Conservation (phyloP, 2,888 invertebrate genomes). For the Rhagonycha fulva region DNA sequence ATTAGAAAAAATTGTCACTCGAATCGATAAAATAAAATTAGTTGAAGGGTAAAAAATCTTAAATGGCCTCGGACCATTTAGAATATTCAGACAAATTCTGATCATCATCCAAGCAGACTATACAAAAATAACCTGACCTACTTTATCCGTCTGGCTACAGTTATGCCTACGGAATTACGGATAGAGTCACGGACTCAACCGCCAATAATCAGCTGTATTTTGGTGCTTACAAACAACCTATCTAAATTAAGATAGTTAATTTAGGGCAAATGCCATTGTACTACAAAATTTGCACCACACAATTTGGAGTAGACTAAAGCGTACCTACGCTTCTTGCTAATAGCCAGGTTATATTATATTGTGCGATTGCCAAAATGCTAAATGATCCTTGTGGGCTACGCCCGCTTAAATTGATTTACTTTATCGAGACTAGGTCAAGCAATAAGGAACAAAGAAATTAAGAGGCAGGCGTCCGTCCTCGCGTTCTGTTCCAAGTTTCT, state of each 20-base stretch:
- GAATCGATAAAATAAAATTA: neutral
- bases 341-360: neutral
- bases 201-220: constrained; percentile 17
- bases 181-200: constrained; percentile 30
- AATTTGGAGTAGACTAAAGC: neutral
- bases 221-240: constrained; percentile 20
- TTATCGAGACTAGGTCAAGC: neutral
- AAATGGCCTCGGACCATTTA: constrained; percentile 21
- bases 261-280: neutral
- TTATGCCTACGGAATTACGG: constrained; percentile 22
- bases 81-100: constrained; percentile 17
- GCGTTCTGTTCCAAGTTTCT: neutral
- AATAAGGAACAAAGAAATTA: neutral
- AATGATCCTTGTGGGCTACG: neutral
- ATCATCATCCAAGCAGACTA: constrained; percentile 23
- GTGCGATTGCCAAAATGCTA: neutral
- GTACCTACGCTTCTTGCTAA: neutral
- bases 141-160: constrained; percentile 25
- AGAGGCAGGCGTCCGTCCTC: neutral
- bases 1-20: neutral
- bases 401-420: neutral
- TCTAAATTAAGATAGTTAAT: constrained; percentile 11
- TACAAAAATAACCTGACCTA: constrained; percentile 36
- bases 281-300: neutral
- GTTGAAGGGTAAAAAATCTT: constrained; percentile 13